These are phyloP conservation scores for Matsumyia berberina DNA, from an alignment of 2,888 invertebrate genomes.

Conservation along the genomic window DNA sequence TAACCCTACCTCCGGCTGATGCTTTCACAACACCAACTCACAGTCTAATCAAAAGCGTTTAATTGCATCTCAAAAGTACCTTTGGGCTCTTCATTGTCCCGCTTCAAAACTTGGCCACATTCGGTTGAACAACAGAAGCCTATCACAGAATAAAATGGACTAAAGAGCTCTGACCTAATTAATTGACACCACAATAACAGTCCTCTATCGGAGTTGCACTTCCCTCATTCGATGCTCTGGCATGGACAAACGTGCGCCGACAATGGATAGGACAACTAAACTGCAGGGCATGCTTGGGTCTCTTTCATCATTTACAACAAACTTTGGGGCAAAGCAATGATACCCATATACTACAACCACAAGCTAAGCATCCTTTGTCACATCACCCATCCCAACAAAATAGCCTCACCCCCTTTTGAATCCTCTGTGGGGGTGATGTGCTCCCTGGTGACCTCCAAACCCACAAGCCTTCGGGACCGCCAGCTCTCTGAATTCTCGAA, in stretches of 20 bases:
- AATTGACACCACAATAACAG: slow-evolving; percentile 26
- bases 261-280: slow-evolving; percentile 42
- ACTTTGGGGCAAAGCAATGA: slow-evolving; percentile 6
- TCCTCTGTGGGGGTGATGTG: slow-evolving; percentile 7
- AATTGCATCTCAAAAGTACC: slow-evolving; percentile 30
- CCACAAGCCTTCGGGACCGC: slow-evolving; percentile 24
- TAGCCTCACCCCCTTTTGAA: slow-evolving; percentile 19
- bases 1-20: background rate
- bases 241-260: slow-evolving; percentile 18
- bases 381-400: slow-evolving; percentile 1
- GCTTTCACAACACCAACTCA: slow-evolving; percentile 1
- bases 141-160: slow-evolving; percentile 10
- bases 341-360: background rate
- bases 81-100: slow-evolving; percentile 29
- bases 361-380: slow-evolving; percentile 23
- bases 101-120: slow-evolving; percentile 18
- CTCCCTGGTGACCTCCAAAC: slow-evolving; percentile 32
- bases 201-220: slow-evolving; percentile 1
- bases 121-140: slow-evolving; percentile 16
- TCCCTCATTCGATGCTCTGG: slow-evolving; percentile 23
- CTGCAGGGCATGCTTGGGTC: slow-evolving; percentile 1
- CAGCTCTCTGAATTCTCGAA: slow-evolving; percentile 4
- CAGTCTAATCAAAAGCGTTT: slow-evolving; percentile 54
- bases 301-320: slow-evolving; percentile 17
- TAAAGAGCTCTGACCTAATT: slow-evolving; percentile 64